Percentiles rank a stretch among this genome's conserved stretches.
Evolutionary conservation across 2,113 vertebrate genomes (phyloP).

Genomic region (Rhineura floridana): DNA sequence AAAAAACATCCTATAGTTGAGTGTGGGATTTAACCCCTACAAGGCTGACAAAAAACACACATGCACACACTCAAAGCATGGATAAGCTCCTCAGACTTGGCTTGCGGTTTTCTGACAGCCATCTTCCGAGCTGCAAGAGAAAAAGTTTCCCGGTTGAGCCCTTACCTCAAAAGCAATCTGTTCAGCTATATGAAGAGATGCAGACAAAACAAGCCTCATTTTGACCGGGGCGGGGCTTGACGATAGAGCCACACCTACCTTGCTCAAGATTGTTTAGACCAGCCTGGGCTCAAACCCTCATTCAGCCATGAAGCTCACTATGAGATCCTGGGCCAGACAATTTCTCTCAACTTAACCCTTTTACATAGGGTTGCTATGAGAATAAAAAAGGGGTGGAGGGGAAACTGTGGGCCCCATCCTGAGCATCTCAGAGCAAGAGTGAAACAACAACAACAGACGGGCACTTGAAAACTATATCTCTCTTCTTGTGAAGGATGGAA

Average conservation of each 20-base stretch:
- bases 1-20: neutral
- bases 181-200: neutral
- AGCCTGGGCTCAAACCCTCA: neutral
- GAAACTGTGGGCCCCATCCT: neutral
- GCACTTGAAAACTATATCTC: neutral
- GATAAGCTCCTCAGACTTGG: neutral
- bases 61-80: no score
- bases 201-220: neutral
- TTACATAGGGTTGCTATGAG: neutral
- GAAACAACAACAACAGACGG: neutral
- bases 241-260: neutral
- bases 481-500: neutral
- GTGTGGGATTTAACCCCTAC: neutral
- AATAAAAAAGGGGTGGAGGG: neutral
- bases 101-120: neutral
- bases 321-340: neutral
- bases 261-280: neutral
- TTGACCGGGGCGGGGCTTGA: neutral
- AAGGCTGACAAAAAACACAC: neutral
- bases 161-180: neutral
- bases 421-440: neutral
- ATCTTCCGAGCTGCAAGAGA: neutral
- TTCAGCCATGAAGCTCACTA: neutral
- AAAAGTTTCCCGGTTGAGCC: neutral
- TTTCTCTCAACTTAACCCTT: neutral